phyloP scores from a whole-genome alignment of 2,888 invertebrate genomes.

The Drosophila subquinaria region DNA sequence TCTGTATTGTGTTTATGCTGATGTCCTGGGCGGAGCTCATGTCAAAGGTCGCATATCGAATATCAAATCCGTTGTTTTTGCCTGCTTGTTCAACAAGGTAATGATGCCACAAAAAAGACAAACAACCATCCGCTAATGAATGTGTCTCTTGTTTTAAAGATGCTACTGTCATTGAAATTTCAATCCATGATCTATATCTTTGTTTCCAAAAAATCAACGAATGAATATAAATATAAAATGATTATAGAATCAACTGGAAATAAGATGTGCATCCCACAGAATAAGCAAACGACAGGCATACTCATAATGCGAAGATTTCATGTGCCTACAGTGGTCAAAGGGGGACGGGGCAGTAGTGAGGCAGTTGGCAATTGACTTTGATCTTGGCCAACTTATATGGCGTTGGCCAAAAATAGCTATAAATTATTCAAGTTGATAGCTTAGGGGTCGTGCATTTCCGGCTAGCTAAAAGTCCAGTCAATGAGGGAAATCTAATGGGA shows the following conservation, averaged over 20 bases:
- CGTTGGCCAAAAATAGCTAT: constrained; percentile 33
- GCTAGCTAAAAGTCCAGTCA: not conserved
- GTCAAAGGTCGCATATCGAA: constrained; percentile 29
- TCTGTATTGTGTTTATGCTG: constrained; percentile 5
- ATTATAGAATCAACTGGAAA: constrained; percentile 5
- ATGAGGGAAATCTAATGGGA: not conserved
- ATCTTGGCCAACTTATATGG: constrained; percentile 35
- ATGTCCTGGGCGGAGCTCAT: constrained; percentile 28
- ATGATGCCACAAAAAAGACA: constrained; percentile 4
- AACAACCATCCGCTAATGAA: not conserved
- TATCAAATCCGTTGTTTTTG: constrained; percentile 12
- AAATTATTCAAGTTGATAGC: constrained; percentile 22
- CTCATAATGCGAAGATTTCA: constrained; percentile 14
- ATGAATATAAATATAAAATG: not conserved
- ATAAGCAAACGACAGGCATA: constrained; percentile 12
- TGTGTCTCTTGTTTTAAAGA: not conserved
- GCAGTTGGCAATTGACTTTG: constrained; percentile 32
- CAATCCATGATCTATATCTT: constrained; percentile 2
- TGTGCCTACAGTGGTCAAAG: not conserved
- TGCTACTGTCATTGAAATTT: not conserved
- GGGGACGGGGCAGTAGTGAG: not conserved
- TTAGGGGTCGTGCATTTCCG: constrained; percentile 23
- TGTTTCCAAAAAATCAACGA: not conserved
- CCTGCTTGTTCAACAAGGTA: constrained; percentile 11
- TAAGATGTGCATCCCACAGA: constrained; percentile 5